Conservation (phyloP, 2,888 invertebrate species). For the Dryococelus australis region DNA sequence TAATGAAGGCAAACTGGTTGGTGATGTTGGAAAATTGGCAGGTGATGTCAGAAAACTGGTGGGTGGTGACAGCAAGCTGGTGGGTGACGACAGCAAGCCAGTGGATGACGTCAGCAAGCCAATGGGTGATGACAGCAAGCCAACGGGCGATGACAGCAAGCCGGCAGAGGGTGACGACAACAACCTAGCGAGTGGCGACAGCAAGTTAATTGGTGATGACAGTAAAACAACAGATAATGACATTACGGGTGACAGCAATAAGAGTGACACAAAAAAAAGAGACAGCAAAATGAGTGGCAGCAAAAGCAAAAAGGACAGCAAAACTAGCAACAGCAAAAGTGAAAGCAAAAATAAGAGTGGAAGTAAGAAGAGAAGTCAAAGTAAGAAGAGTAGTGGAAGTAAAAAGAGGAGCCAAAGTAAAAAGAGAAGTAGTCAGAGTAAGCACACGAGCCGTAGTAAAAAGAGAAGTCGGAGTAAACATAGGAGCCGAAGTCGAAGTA, state of each 20-base stretch:
- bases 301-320: slow-evolving; percentile 50
- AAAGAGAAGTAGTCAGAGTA: slow-evolving; percentile 31
- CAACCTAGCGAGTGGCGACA: too few relatives aligned
- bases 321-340: slow-evolving; percentile 23
- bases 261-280: slow-evolving; percentile 52
- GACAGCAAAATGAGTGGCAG: slow-evolving; percentile 59
- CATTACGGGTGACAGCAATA: too few relatives aligned
- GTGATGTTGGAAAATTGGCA: too few relatives aligned
- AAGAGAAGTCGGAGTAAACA: not conserved
- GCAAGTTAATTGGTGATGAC: too few relatives aligned
- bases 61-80: too few relatives aligned
- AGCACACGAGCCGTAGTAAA: slow-evolving; percentile 28
- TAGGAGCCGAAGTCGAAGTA: slow-evolving; percentile 34
- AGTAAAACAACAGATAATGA: too few relatives aligned
- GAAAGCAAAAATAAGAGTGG: slow-evolving; percentile 29
- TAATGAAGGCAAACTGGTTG: too few relatives aligned
- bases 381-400: not conserved
- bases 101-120: too few relatives aligned
- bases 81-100: slow-evolving; percentile 34
- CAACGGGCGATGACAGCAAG: too few relatives aligned
- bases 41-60: too few relatives aligned
- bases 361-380: slow-evolving; percentile 30
- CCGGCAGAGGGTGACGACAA: too few relatives aligned
- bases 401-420: slow-evolving; percentile 12
- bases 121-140: too few relatives aligned